These are phyloP conservation scores for Sebastolobus altivelis DNA, from an alignment of 2,797 vertebrate species.

Conservation along the genomic window DNA sequence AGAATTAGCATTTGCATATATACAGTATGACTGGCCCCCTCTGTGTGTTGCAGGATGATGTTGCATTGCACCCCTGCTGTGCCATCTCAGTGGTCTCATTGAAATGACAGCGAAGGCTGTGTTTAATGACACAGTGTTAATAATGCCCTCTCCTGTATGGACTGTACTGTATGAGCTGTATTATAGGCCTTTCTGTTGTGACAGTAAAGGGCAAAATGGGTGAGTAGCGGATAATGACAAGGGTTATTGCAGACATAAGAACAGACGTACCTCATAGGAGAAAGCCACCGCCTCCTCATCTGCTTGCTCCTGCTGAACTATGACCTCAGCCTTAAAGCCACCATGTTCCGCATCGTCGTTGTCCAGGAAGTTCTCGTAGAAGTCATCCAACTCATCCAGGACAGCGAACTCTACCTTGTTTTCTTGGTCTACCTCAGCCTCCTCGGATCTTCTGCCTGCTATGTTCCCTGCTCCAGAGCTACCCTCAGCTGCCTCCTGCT, in stretches of 20 bases:
- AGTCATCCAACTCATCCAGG: slow-evolving; percentile 98
- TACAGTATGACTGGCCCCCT: neutral
- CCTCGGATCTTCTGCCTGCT: slow-evolving; percentile 82
- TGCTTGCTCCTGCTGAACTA: slow-evolving; percentile 93
- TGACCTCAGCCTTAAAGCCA: slow-evolving; percentile 94
- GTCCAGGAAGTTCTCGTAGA: slow-evolving; percentile 97
- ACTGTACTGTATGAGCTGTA: neutral
- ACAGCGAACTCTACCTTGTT: slow-evolving; percentile 99
- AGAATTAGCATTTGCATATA: neutral
- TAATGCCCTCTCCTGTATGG: neutral
- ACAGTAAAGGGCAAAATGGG: slow-evolving; percentile 2
- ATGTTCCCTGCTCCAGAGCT: slow-evolving; percentile 83
- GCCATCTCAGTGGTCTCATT: neutral
- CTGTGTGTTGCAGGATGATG: neutral
- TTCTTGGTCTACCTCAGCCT: slow-evolving; percentile 91
- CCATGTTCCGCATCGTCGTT: slow-evolving; percentile 90
- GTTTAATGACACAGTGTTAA: neutral
- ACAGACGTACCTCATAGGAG: slow-evolving; percentile 93
- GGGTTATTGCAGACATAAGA: slow-evolving; percentile 5
- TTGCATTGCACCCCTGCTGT: neutral
- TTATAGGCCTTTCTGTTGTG: neutral
- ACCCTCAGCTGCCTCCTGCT: slow-evolving; percentile 83
- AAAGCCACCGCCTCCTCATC: slow-evolving; percentile 91
- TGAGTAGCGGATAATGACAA: neutral
- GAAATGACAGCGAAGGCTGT: neutral